These are phyloP conservation scores for Garra rufa DNA, from an alignment of 2,113 vertebrate species.

Conservation along the genomic window DNA sequence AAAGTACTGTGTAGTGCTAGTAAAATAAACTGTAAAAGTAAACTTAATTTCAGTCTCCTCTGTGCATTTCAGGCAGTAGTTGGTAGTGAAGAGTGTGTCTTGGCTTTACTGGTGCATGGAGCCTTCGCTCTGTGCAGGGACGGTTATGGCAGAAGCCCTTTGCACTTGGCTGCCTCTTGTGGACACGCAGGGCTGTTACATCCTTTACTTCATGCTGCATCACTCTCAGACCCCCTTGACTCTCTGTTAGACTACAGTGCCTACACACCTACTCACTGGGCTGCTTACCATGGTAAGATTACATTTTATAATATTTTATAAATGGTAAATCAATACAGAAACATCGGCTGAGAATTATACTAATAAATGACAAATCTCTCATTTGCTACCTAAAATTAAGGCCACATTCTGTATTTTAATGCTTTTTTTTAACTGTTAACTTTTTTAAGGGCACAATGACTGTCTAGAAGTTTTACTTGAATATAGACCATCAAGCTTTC, in stretches of 20 bases:
- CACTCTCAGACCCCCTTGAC: conserved; percentile 88
- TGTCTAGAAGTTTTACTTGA: conserved; percentile 98
- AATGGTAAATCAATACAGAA: not conserved
- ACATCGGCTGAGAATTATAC: not conserved
- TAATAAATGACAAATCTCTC: not conserved
- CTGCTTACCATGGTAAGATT: conserved; percentile 88
- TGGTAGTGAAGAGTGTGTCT: conserved; percentile 87
- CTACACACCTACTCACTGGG: conserved; percentile 95
- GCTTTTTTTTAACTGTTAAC: conserved; percentile 24
- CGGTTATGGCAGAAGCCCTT: conserved; percentile 86
- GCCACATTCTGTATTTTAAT: not conserved
- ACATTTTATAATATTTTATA: not conserved
- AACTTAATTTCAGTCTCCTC: not conserved
- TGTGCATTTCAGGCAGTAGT: conserved; percentile 80
- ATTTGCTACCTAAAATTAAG: not conserved
- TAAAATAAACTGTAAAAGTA: not conserved
- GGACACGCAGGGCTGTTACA: conserved; percentile 85
- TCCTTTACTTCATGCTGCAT: conserved; percentile 83
- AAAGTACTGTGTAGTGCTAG: not conserved
- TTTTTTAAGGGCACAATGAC: conserved; percentile 86
- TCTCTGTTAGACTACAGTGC: conserved; percentile 89
- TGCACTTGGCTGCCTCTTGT: conserved; percentile 89
- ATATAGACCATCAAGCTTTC: conserved; percentile 88
- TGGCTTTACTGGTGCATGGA: conserved; percentile 91
- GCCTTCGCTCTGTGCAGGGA: conserved; percentile 91